phyloP scores from a whole-genome alignment of 1,140 invertebrate genomes.

The Megathymus violae region DNA sequence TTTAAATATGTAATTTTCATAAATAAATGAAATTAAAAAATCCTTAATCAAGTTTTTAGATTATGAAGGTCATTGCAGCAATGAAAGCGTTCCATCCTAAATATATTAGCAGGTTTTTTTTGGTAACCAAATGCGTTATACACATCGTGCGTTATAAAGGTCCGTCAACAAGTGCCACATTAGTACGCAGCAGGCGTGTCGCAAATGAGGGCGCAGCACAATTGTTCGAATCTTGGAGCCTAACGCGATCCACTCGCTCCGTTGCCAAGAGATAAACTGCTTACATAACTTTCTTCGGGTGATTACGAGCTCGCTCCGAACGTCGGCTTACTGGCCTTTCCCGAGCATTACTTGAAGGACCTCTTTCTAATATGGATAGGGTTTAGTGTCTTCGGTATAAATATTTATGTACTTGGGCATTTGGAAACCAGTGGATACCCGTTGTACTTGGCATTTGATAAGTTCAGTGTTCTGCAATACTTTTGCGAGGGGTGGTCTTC shows the following conservation, averaged over 20 bases:
- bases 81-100: too few relatives aligned
- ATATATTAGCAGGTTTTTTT: too few relatives aligned
- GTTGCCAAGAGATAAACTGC: slow-evolving; percentile 70
- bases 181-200: slow-evolving; percentile 54
- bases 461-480: too few relatives aligned
- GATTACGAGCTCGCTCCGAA: slow-evolving; percentile 33
- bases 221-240: slow-evolving; percentile 78
- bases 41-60: too few relatives aligned
- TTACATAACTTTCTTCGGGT: slow-evolving; percentile 43
- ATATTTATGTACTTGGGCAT: neutral
- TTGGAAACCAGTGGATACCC: too few relatives aligned
- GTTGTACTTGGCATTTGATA: too few relatives aligned
- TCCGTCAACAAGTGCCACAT: slow-evolving; percentile 37
- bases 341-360: neutral
- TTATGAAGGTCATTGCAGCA: too few relatives aligned
- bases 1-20: too few relatives aligned
- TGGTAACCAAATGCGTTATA: too few relatives aligned
- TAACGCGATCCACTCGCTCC: slow-evolving; percentile 57
- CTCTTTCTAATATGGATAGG: slow-evolving; percentile 24
- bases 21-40: too few relatives aligned
- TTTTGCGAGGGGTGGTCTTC: too few relatives aligned
- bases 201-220: slow-evolving; percentile 63
- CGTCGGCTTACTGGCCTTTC: slow-evolving; percentile 18
- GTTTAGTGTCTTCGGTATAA: slow-evolving; percentile 2
- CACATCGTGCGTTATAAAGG: slow-evolving; percentile 45